Percentiles rank a stretch among this genome's conserved stretches.
These are phyloP conservation scores for Amblyraja radiata DNA, from an alignment of 2,797 vertebrate genomes.

Conservation along the genomic window DNA sequence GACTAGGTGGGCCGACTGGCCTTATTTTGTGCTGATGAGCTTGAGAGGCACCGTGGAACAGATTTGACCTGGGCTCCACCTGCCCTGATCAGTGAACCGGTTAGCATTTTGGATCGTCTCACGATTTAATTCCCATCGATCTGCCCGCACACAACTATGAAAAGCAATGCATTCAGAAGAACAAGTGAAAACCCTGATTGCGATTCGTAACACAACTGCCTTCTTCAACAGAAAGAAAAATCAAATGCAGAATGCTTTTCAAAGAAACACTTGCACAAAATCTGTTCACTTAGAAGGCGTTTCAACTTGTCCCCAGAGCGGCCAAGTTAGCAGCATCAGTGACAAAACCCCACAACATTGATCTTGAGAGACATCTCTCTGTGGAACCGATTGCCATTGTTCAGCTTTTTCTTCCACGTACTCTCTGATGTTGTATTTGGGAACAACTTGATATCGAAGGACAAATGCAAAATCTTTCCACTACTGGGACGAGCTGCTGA, in stretches of 20 bases:
- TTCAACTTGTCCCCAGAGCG: no score
- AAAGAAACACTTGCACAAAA: background rate
- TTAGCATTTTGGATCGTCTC: background rate
- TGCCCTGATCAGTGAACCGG: background rate
- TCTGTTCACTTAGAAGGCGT: no score
- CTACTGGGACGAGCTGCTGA: background rate
- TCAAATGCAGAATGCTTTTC: background rate
- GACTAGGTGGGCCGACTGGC: background rate
- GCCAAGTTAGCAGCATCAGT: background rate
- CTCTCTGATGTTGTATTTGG: background rate
- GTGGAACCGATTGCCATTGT: background rate
- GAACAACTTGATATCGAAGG: background rate
- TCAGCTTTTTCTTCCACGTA: background rate
- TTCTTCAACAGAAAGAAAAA: no score
- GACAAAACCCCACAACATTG: background rate
- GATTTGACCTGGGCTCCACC: background rate
- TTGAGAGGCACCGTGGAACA: background rate
- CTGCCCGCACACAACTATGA: background rate
- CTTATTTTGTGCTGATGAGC: background rate
- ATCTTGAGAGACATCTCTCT: background rate
- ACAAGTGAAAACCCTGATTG: background rate
- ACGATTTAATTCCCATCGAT: no score
- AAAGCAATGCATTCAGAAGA: background rate
- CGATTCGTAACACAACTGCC: no score
- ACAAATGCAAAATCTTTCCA: background rate